Evolutionary conservation across 2,888 invertebrate genomes (phyloP).

Genomic region (Ochropleura leucogaster): DNA sequence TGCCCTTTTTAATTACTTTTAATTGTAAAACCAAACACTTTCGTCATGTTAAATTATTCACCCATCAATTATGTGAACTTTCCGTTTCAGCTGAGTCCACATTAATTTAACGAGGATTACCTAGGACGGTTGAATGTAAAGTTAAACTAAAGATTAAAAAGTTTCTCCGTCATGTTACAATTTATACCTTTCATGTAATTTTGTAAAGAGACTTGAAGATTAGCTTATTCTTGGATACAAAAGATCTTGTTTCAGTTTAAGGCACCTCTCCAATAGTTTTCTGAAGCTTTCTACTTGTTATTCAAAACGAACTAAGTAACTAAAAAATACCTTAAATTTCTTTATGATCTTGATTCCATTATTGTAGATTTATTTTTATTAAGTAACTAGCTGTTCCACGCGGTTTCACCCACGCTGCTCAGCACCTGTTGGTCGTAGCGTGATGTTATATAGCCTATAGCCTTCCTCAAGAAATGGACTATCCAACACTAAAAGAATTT

Average conservation of each 20-base stretch:
- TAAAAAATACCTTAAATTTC: too few species aligned
- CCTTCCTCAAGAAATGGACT: too few species aligned
- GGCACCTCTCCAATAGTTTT: too few species aligned
- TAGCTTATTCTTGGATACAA: not conserved
- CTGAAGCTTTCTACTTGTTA: too few species aligned
- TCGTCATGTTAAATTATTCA: conserved; percentile 41
- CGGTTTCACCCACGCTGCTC: too few species aligned
- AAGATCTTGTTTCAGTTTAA: not conserved
- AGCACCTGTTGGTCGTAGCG: too few species aligned
- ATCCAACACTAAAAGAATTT: too few species aligned
- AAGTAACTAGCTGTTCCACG: too few species aligned
- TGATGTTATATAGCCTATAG: too few species aligned
- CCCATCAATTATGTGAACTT: conserved; percentile 41
- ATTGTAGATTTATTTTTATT: too few species aligned
- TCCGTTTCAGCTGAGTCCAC: conserved; percentile 44
- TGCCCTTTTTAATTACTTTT: conserved; percentile 38
- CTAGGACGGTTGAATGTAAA: conserved; percentile 34
- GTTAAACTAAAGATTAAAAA: conserved; percentile 49
- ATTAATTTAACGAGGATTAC: conserved; percentile 55
- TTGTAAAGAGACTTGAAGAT: conserved; percentile 4
- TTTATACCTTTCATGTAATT: conserved; percentile 26
- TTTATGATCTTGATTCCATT: too few species aligned
- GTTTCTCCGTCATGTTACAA: conserved; percentile 12
- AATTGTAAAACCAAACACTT: conserved; percentile 37
- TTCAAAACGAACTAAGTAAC: too few species aligned